Conservation (phyloP, 1,140 invertebrate species). For the Limonius californicus region DNA sequence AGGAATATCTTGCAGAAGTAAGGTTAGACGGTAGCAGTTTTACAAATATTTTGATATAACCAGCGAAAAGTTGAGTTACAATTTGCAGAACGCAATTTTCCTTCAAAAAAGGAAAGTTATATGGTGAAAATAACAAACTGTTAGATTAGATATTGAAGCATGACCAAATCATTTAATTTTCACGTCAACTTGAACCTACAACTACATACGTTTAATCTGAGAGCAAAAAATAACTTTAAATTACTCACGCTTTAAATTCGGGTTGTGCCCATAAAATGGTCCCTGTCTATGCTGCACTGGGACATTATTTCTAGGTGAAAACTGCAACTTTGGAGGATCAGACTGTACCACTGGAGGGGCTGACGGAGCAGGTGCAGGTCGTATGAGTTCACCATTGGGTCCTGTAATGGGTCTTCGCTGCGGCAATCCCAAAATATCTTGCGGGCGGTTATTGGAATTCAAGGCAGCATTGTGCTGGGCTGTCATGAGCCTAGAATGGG, state of each 20-base stretch:
- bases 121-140: no score
- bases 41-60: no score
- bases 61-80: no score
- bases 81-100: no score
- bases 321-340: constrained; percentile 50
- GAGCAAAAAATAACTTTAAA: no score
- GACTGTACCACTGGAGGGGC: constrained; percentile 19
- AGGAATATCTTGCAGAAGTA: no score
- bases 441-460: constrained; percentile 43
- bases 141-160: no score
- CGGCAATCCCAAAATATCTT: constrained; percentile 45
- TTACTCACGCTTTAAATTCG: constrained; percentile 68
- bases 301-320: constrained; percentile 48
- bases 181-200: no score
- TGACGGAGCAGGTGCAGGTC: constrained; percentile 30
- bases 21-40: no score
- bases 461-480: constrained; percentile 69
- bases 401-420: constrained; percentile 45
- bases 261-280: constrained; percentile 83
- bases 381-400: constrained; percentile 36
- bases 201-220: no score
- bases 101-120: no score
- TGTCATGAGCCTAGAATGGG: constrained; percentile 63
- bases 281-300: constrained; percentile 48
- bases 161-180: no score